Evolutionary conservation across 2,113 vertebrate species (phyloP), one percentile per base, ranked within the genome.

Genomic region (Melanotaenia duboulayi): DNA sequence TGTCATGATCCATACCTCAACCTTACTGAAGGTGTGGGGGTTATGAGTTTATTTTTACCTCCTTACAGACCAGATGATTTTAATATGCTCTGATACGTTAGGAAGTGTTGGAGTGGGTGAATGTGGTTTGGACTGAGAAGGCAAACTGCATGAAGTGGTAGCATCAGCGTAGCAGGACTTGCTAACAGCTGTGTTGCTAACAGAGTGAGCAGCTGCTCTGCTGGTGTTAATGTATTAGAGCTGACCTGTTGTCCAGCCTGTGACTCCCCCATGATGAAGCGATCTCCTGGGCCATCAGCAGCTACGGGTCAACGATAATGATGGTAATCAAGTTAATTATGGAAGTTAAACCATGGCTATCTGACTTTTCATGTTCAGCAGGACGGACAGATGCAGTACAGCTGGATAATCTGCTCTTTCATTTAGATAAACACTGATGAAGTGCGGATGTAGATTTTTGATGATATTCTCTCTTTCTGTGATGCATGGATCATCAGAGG

Each of bases 211-310:
- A 11, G 37, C 37, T 40, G 39, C 10, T 12, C 39, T 40, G 3
- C 40, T 42, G 40, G 12, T 4, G 40, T 42, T 42, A 42, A 42
- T 76, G 35, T 55, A 32, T 82, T 62, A 70, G 37, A 35, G 77
- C 86, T 86, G 78, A 99, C 98, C 95, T 99, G 98, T 77, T 99
- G 96, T 88, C 98, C 98, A 75, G 98, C 97, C 91, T 99, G 97
- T 51, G 97, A 99, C 86, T 99, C 97, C 75, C 98, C 98, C 90
- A 99, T 98, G 91, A 99, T 98, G 92, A 99, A 98, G 75, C 98
- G 95, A 92, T 99, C 98, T 90, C 98, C 98, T 49, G 97, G 98
- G 64, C 98, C 98, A 81, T 99, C 98, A 73, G 98, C 98, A 95
- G 98, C 98, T 99, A 86, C 83, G 82, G 85, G 75, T 86, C 61